phyloP scores from a whole-genome alignment of 2,888 invertebrate genomes.

The Diarsia brunnea region DNA sequence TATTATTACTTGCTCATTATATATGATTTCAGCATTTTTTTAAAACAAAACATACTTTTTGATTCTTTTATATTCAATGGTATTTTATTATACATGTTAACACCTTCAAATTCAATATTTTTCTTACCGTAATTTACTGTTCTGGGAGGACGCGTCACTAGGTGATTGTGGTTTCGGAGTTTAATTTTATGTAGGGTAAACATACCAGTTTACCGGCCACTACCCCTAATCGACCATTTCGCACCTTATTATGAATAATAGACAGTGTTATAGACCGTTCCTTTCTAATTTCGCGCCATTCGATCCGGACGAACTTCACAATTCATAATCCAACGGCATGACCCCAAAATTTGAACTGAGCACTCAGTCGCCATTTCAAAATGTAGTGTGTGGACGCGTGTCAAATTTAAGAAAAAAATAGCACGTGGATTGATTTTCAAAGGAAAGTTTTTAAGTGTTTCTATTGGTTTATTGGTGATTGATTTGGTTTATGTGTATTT shows the following conservation, averaged over 20 bases:
- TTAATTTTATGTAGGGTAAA: slow-evolving; percentile 1
- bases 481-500: slow-evolving; percentile 3
- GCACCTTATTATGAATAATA: slow-evolving; percentile 1
- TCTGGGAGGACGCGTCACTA: too few relatives aligned
- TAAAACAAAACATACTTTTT: too few relatives aligned
- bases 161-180: too few relatives aligned
- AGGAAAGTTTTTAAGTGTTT: not conserved
- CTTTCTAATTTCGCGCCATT: not conserved
- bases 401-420: slow-evolving; percentile 4
- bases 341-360: slow-evolving; percentile 1
- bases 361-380: not conserved
- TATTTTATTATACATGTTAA: too few relatives aligned
- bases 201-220: not conserved
- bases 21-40: too few relatives aligned
- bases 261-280: not conserved
- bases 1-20: too few relatives aligned
- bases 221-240: not conserved
- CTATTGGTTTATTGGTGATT: not conserved
- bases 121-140: too few relatives aligned
- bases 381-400: not conserved
- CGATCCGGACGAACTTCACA: not conserved
- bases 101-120: too few relatives aligned
- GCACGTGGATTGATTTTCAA: slow-evolving; percentile 5
- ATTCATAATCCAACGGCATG: not conserved
- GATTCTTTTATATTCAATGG: too few relatives aligned